Percentiles rank a stretch among this genome's conserved stretches.
These are phyloP conservation scores for Oreotrochilus melanogaster DNA, from an alignment of 2,113 vertebrate genomes.

Conservation along the genomic window DNA sequence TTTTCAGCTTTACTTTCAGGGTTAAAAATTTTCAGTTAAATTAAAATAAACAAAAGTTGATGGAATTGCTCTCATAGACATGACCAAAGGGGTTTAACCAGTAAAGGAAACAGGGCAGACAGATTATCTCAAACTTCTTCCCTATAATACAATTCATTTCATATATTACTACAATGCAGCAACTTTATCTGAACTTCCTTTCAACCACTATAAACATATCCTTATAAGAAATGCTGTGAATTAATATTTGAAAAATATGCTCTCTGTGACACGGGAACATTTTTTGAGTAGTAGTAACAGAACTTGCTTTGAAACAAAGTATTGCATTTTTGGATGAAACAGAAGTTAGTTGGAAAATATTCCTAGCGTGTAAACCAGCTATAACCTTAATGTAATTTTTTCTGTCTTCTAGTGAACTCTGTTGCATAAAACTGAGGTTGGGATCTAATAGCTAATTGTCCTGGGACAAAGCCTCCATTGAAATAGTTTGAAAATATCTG, in stretches of 20 bases:
- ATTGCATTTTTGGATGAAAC: background rate
- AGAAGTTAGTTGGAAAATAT: background rate
- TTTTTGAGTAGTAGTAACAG: background rate
- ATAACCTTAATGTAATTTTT: background rate
- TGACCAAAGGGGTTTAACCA: background rate
- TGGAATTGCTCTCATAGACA: background rate
- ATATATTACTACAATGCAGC: conserved; percentile 42
- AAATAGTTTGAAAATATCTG: background rate
- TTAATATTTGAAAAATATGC: conserved; percentile 10
- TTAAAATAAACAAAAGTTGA: conserved; percentile 26
- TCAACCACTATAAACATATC: conserved; percentile 24
- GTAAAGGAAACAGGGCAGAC: conserved; percentile 23
- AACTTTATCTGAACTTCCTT: conserved; percentile 60
- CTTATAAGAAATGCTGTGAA: conserved; percentile 27
- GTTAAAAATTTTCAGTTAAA: background rate
- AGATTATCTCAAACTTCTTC: conserved; percentile 58
- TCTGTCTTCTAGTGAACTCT: background rate
- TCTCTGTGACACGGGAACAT: background rate
- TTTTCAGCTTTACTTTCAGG: background rate
- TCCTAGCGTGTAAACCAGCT: background rate
- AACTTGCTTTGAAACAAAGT: background rate
- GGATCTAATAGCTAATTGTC: background rate
- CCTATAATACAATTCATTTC: conserved; percentile 54
- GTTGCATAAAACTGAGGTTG: background rate
- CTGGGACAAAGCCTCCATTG: background rate